phyloP scores from a whole-genome alignment of 2,797 vertebrate species.

The Sebastes hopkinsi region DNA sequence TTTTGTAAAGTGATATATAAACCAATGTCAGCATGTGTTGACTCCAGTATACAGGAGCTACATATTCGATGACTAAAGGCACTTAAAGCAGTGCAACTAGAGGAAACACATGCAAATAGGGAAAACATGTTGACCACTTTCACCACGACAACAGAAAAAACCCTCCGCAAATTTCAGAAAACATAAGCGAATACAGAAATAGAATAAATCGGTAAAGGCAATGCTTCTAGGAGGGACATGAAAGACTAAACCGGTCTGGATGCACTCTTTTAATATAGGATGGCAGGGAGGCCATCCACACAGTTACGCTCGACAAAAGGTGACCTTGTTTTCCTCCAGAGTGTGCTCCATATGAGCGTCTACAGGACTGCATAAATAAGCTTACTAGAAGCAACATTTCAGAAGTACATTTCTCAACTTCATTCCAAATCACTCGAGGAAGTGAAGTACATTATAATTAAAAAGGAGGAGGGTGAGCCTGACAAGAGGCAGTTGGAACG shows the following conservation, averaged over 20 bases:
- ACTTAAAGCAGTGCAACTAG: not conserved
- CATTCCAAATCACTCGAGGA: not conserved
- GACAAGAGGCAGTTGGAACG: not conserved
- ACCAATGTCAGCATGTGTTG: not conserved
- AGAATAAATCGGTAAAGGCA: not conserved
- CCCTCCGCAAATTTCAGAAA: not conserved
- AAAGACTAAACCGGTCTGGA: not conserved
- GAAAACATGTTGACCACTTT: not conserved
- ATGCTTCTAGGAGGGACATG: not conserved
- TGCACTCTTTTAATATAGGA: not conserved
- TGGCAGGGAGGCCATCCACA: not conserved
- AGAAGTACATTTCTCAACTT: conserved; percentile 6
- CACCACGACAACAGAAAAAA: not conserved
- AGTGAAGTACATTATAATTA: not conserved
- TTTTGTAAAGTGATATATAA: not conserved
- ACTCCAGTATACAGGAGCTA: not conserved
- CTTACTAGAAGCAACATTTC: not conserved
- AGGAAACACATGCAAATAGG: not conserved
- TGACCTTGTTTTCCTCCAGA: conserved; percentile 11
- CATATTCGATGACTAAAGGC: not conserved
- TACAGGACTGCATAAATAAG: not conserved
- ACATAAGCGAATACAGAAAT: not conserved
- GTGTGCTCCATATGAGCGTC: not conserved
- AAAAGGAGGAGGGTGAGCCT: not conserved
- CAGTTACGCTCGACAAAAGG: not conserved